Conservation (phyloP, 2,797 vertebrate genomes). For the Poeciliopsis gracilis region DNA sequence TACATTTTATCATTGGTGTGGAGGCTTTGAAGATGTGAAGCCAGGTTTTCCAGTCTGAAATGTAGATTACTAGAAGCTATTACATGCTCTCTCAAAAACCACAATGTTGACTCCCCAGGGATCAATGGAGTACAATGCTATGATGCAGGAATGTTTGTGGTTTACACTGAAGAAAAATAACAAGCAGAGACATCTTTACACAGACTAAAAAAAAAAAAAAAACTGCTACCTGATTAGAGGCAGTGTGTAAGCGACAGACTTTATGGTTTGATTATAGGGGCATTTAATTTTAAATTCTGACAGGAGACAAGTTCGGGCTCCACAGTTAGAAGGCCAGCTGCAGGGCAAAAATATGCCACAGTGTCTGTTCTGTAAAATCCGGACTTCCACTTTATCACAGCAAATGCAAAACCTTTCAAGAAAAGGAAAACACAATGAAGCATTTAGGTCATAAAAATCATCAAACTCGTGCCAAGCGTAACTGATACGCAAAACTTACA, state of each 20-base stretch:
- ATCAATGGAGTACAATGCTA: not conserved
- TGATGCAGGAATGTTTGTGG: not conserved
- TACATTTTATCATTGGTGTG: not conserved
- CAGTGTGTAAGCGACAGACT: not conserved
- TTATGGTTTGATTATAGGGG: not conserved
- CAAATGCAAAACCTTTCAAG: not conserved
- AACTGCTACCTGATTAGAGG: not conserved
- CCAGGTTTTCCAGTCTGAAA: not conserved
- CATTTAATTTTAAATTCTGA: not conserved
- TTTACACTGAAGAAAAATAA: not conserved
- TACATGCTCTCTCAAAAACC: not conserved
- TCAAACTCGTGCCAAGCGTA: not conserved
- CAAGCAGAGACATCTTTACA: not conserved
- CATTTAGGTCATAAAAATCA: not conserved
- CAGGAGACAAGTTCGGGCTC: not conserved
- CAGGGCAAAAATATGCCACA: not conserved
- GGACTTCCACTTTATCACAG: not conserved
- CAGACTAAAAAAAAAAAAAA: no score
- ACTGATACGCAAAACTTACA: not conserved
- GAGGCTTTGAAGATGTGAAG: not conserved
- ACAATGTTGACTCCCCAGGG: not conserved
- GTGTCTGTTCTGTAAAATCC: not conserved
- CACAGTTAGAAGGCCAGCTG: not conserved
- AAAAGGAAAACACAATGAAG: not conserved
- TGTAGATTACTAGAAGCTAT: not conserved